phyloP scores from a whole-genome alignment of 2,888 invertebrate genomes.

The Sphaeridia pumilis region DNA sequence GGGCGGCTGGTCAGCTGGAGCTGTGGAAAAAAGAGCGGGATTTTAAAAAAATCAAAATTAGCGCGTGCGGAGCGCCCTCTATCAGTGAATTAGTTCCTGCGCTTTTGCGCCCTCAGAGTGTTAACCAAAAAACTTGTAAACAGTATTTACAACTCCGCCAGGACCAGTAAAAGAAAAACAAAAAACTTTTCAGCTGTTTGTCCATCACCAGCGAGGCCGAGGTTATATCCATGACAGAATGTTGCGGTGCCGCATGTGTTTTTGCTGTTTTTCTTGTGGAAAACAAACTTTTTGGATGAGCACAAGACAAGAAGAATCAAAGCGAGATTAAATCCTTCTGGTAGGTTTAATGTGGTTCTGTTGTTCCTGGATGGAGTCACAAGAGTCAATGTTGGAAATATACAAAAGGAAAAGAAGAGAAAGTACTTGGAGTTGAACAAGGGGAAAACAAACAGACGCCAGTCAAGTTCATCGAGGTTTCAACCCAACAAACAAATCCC shows the following conservation, averaged over 20 bases:
- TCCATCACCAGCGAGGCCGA: no score
- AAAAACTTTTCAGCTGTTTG: no score
- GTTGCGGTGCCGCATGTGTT: neutral
- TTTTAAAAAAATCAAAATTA: slow-evolving; percentile 11
- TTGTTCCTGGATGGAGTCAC: no score
- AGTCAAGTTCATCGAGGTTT: no score
- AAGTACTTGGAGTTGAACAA: no score
- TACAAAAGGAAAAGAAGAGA: no score
- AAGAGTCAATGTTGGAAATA: no score
- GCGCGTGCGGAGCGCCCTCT: neutral
- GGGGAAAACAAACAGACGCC: no score
- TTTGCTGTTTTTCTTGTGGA: neutral
- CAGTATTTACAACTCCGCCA: neutral
- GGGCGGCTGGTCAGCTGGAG: slow-evolving; percentile 20
- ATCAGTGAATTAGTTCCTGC: neutral
- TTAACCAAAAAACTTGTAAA: neutral
- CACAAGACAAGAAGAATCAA: slow-evolving; percentile 3
- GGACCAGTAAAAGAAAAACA: no score
- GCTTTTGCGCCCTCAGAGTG: neutral
- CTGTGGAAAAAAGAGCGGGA: slow-evolving; percentile 16
- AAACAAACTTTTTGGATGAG: neutral
- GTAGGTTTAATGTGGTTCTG: neutral
- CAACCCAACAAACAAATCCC: no score
- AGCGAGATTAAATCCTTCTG: slow-evolving; percentile 1
- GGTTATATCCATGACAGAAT: no score